phyloP scores from a whole-genome alignment of 2,113 vertebrate genomes.

The Rhinogobius similis region DNA sequence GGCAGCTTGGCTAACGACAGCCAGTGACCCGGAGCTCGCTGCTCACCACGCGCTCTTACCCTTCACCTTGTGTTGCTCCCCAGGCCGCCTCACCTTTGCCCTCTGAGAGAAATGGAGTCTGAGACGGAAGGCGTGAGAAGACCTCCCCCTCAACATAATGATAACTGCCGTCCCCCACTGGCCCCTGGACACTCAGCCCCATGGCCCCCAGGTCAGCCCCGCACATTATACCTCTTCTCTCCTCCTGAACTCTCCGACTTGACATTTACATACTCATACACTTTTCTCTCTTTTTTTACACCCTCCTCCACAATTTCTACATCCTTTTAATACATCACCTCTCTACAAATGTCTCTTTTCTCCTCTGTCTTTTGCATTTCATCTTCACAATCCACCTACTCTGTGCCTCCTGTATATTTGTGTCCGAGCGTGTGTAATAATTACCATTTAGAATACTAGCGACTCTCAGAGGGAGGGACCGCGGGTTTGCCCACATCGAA shows the following conservation, averaged over 20 bases:
- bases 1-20: conserved; percentile 70
- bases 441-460: conserved; percentile 83
- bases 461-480: conserved; percentile 70
- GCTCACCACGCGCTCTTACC: conserved; percentile 46
- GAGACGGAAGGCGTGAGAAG: conserved; percentile 48
- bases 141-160: conserved; percentile 80
- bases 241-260: conserved; percentile 76
- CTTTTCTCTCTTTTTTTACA: conserved; percentile 31
- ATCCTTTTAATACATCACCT: conserved; percentile 28
- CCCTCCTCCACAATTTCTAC: background rate
- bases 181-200: conserved; percentile 76
- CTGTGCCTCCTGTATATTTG: conserved; percentile 21
- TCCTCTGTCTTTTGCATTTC: conserved; percentile 68
- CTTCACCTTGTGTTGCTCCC: conserved; percentile 63
- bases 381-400: conserved; percentile 55
- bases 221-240: conserved; percentile 75
- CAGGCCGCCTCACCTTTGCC: conserved; percentile 77
- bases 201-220: conserved; percentile 77
- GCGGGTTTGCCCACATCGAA: conserved; percentile 68
- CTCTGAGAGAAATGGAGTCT: conserved; percentile 77
- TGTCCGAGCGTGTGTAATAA: conserved; percentile 63
- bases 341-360: conserved; percentile 47
- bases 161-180: conserved; percentile 69
- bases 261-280: conserved; percentile 74
- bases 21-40: conserved; percentile 45